These are phyloP conservation scores for Brassicogethes aeneus DNA, from an alignment of 2,888 invertebrate genomes.

Conservation along the genomic window DNA sequence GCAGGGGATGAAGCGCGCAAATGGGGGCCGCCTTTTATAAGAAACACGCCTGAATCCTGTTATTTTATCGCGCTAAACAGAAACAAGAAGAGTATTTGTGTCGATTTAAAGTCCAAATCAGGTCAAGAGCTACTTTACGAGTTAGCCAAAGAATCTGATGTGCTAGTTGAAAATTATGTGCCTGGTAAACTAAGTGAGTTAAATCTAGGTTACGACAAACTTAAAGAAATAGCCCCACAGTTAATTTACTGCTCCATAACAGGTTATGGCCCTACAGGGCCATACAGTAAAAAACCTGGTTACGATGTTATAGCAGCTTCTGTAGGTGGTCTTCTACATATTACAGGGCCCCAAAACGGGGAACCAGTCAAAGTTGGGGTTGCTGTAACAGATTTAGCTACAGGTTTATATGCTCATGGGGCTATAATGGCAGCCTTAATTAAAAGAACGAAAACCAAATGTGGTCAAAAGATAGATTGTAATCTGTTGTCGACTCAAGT, in stretches of 20 bases:
- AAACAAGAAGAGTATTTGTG: slow-evolving; percentile 87
- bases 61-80: slow-evolving; percentile 87
- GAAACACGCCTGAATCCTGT: slow-evolving; percentile 54
- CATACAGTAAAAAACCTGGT: slow-evolving; percentile 80
- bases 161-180: slow-evolving; percentile 88
- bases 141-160: slow-evolving; percentile 69
- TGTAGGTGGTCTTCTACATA: slow-evolving; percentile 79
- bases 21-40: slow-evolving; percentile 88
- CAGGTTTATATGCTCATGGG: slow-evolving; percentile 90
- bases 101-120: slow-evolving; percentile 66
- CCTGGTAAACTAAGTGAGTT: slow-evolving; percentile 77
- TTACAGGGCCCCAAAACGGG: slow-evolving; percentile 78
- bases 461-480: slow-evolving; percentile 89
- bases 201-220: slow-evolving; percentile 69
- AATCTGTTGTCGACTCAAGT: slow-evolving; percentile 90
- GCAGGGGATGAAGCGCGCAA: slow-evolving; percentile 80
- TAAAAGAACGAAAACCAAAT: slow-evolving; percentile 64
- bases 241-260: slow-evolving; percentile 91
- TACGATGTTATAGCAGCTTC: slow-evolving; percentile 95
- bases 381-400: slow-evolving; percentile 86
- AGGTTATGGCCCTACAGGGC: slow-evolving; percentile 84
- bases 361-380: slow-evolving; percentile 88
- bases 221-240: slow-evolving; percentile 61
- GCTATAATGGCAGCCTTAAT: slow-evolving; percentile 87
- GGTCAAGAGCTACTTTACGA: slow-evolving; percentile 60